Evolutionary conservation across 2,888 invertebrate genomes (phyloP).

Genomic region (Temnothorax ravouxi): DNA sequence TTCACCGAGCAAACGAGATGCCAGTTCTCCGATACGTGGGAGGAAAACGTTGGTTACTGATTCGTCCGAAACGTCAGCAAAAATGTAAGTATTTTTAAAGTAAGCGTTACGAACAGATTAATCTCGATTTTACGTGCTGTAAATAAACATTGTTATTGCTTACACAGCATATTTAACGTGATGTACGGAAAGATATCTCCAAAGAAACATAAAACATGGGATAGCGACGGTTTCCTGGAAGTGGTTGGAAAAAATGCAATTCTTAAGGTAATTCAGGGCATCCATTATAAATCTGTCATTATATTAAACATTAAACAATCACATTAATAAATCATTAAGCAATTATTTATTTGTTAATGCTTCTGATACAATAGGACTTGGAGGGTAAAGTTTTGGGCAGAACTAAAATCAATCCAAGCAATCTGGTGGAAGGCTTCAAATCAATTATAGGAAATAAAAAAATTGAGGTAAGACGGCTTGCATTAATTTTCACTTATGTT

Average conservation of each 20-base stretch:
- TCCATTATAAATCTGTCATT: no score
- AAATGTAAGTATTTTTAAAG: no score
- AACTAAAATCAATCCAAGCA: constrained; percentile 76
- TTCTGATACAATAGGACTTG: no score
- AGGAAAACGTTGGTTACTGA: neutral
- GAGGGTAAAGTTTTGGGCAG: constrained; percentile 88
- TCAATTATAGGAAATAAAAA: constrained; percentile 87
- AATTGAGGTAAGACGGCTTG: no score
- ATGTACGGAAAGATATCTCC: constrained; percentile 90
- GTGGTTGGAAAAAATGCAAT: constrained; percentile 83
- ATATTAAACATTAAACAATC: no score
- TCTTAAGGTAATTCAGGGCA: no score
- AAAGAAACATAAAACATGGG: constrained; percentile 92
- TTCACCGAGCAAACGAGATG: neutral
- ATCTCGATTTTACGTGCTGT: no score
- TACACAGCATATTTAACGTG: constrained; percentile 83
- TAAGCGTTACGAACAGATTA: no score
- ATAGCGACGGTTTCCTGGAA: constrained; percentile 89
- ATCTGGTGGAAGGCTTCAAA: constrained; percentile 85
- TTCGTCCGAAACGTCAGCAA: neutral
- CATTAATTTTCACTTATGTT: no score
- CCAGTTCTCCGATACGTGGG: constrained; percentile 4
- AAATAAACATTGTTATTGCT: no score
- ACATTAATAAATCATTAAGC: no score
- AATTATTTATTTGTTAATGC: no score